These are phyloP conservation scores for Caenorhabditis briggsae DNA, from an alignment of 1,140 invertebrate species.

Conservation along the genomic window DNA sequence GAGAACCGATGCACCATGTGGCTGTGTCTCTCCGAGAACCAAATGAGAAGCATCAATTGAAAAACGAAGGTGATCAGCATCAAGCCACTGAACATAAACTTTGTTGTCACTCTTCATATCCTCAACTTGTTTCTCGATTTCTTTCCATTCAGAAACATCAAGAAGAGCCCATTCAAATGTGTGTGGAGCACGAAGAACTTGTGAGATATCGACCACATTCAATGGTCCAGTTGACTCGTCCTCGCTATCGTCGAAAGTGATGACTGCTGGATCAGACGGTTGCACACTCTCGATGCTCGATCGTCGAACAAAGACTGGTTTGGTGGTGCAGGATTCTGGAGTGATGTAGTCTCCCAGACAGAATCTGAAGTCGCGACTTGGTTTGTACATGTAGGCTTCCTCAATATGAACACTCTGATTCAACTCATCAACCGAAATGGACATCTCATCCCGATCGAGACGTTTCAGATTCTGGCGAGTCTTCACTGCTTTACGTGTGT, in stretches of 20 bases:
- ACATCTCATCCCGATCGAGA: slow-evolving; percentile 56
- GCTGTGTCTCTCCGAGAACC: slow-evolving; percentile 8
- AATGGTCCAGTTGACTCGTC: slow-evolving; percentile 44
- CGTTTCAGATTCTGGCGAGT: slow-evolving; percentile 10
- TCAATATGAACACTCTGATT: slow-evolving; percentile 43
- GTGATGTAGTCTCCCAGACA: slow-evolving; percentile 61
- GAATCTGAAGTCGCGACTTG: slow-evolving; percentile 58
- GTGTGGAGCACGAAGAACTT: slow-evolving; percentile 50
- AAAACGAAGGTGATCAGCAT: slow-evolving; percentile 35
- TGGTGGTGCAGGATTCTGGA: neutral
- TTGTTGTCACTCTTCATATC: slow-evolving; percentile 24
- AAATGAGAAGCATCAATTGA: slow-evolving; percentile 47
- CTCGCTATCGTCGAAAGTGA: neutral
- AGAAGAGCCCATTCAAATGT: slow-evolving; percentile 53
- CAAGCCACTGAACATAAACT: slow-evolving; percentile 49
- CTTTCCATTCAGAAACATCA: neutral
- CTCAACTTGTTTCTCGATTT: slow-evolving; percentile 32
- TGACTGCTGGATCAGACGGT: slow-evolving; percentile 1
- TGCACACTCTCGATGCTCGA: slow-evolving; percentile 58
- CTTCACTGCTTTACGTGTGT: slow-evolving; percentile 17
- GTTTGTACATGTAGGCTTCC: slow-evolving; percentile 53
- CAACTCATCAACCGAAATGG: slow-evolving; percentile 49
- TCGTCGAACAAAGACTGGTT: slow-evolving; percentile 47
- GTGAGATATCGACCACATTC: slow-evolving; percentile 57
- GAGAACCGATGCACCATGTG: slow-evolving; percentile 28